A percentile compares a stretch with the other conserved stretches of the same genome.
Evolutionary conservation across 2,113 vertebrate species (phyloP).

Genomic region (Thryonomys swinderianus): DNA sequence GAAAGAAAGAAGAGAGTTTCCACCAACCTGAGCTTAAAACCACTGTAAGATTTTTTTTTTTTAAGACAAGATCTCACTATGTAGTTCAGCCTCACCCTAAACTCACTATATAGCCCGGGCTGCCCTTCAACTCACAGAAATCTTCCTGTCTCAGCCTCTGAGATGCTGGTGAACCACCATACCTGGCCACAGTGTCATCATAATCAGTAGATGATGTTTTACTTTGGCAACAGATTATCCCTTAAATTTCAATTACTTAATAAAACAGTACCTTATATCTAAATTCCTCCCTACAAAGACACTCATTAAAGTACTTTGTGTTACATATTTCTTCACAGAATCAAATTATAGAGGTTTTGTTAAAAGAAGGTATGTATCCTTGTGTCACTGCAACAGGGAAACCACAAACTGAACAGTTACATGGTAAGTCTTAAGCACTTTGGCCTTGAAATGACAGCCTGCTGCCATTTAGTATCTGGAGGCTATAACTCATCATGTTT

Average conservation of each 20-base stretch:
- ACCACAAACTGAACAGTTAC: background rate
- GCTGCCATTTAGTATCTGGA: background rate
- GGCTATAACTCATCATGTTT: background rate
- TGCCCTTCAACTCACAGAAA: too few species aligned
- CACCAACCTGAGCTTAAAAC: background rate
- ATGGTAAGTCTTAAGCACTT: constrained; percentile 14
- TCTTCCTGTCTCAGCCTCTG: too few species aligned
- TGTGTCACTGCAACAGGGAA: background rate
- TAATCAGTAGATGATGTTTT: background rate
- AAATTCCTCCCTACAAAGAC: background rate
- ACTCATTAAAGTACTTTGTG: background rate
- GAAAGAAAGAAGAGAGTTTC: background rate
- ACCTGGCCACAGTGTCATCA: background rate
- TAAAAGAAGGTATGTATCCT: background rate
- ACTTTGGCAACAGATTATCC: background rate
- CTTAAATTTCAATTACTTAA: background rate
- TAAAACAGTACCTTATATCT: background rate
- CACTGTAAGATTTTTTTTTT: too few species aligned
- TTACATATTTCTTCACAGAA: background rate
- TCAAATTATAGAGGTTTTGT: background rate
- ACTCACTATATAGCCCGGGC: too few species aligned
- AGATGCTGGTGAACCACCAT: too few species aligned
- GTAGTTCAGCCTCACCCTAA: too few species aligned
- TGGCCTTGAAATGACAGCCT: background rate
- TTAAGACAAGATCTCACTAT: too few species aligned